Conservation (phyloP, 2,797 vertebrate genomes). For the Hoplostethus mediterraneus region DNA sequence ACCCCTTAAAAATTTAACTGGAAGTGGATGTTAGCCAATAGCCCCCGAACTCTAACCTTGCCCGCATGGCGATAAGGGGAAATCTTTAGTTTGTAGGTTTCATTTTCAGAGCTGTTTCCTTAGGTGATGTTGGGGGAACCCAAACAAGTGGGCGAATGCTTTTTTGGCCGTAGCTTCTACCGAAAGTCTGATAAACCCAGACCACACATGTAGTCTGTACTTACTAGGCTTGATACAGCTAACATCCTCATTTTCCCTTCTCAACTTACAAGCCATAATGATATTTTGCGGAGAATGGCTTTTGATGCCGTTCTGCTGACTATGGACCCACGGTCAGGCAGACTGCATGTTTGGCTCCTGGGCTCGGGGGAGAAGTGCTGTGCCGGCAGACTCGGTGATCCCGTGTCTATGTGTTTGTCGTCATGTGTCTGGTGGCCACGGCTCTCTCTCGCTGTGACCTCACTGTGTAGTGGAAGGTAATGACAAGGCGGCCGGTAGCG, state of each 20-base stretch:
- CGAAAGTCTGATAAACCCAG: slow-evolving; percentile 72
- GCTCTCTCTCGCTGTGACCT: slow-evolving; percentile 66
- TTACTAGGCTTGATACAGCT: slow-evolving; percentile 77
- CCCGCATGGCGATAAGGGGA: slow-evolving; percentile 34
- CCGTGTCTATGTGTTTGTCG: slow-evolving; percentile 71
- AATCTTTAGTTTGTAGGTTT: slow-evolving; percentile 25
- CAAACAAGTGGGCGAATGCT: slow-evolving; percentile 59
- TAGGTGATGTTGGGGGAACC: slow-evolving; percentile 58
- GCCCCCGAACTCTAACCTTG: slow-evolving; percentile 45
- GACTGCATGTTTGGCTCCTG: slow-evolving; percentile 68
- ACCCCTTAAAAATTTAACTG: slow-evolving; percentile 70
- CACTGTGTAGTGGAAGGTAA: slow-evolving; percentile 76
- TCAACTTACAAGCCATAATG: slow-evolving; percentile 80
- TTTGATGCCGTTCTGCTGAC: slow-evolving; percentile 81
- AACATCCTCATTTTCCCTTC: slow-evolving; percentile 78
- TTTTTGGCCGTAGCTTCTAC: slow-evolving; percentile 41
- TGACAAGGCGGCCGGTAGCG: slow-evolving; percentile 74
- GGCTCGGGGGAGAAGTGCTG: slow-evolving; percentile 75
- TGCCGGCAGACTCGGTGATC: slow-evolving; percentile 76
- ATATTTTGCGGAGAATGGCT: slow-evolving; percentile 75
- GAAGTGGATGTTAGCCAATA: slow-evolving; percentile 35
- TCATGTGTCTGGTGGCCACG: slow-evolving; percentile 73
- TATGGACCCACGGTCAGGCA: slow-evolving; percentile 72
- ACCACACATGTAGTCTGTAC: slow-evolving; percentile 82
- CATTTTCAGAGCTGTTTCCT: slow-evolving; percentile 33